Percentiles rank a stretch among this genome's conserved stretches.
Evolutionary conservation across 1,140 invertebrate genomes (phyloP).

Genomic region (Liolophura sinensis): DNA sequence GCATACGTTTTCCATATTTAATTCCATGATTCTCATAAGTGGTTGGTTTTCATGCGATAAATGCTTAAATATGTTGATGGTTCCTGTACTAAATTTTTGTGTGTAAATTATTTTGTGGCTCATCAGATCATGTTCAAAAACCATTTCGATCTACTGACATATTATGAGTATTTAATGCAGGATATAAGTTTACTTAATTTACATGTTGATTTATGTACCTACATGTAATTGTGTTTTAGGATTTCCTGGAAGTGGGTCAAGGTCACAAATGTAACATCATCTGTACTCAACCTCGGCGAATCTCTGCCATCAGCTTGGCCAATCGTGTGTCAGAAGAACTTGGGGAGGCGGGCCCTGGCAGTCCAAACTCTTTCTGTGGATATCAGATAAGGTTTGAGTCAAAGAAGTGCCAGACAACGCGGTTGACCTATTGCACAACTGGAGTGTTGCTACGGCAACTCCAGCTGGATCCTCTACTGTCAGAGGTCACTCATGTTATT

Average conservation of each 20-base stretch:
- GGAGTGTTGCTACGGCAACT: slow-evolving; percentile 61
- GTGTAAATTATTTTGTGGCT: too few species aligned
- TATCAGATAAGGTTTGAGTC: slow-evolving; percentile 56
- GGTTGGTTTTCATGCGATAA: too few species aligned
- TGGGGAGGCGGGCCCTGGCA: slow-evolving; percentile 59
- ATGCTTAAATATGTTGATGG: too few species aligned
- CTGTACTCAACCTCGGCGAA: slow-evolving; percentile 93
- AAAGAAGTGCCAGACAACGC: slow-evolving; percentile 32
- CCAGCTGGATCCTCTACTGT: slow-evolving; percentile 59
- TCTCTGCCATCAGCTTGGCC: slow-evolving; percentile 96
- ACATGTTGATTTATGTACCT: not conserved
- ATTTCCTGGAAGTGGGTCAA: slow-evolving; percentile 23
- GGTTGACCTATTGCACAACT: slow-evolving; percentile 52
- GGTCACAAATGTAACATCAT: slow-evolving; percentile 83
- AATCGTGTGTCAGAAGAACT: slow-evolving; percentile 89
- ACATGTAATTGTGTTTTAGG: slow-evolving; percentile 21
- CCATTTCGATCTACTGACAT: too few species aligned
- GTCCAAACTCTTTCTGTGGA: slow-evolving; percentile 43
- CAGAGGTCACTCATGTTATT: slow-evolving; percentile 46
- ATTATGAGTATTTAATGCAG: too few species aligned
- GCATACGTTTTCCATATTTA: too few species aligned
- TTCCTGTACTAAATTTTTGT: too few species aligned
- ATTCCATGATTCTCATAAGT: too few species aligned
- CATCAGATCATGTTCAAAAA: too few species aligned
- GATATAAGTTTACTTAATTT: too few species aligned